These are phyloP conservation scores for Rhadinocentrus ornatus DNA, from an alignment of 2,797 vertebrate genomes.

Conservation along the genomic window DNA sequence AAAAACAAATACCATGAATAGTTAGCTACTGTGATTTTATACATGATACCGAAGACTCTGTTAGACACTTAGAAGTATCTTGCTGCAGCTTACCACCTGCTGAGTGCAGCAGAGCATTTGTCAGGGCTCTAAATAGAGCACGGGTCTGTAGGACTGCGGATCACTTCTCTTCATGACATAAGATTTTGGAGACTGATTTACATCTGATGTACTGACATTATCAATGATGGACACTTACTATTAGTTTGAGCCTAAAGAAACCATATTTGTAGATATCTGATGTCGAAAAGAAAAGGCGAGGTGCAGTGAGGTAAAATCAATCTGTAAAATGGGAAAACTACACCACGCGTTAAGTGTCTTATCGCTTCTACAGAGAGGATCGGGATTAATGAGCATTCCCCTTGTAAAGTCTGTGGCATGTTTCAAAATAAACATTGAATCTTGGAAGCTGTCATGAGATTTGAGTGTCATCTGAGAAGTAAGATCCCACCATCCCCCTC, in stretches of 20 bases:
- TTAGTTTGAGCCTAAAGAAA: neutral
- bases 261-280: neutral
- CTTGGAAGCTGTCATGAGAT: conserved; percentile 73
- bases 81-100: conserved; percentile 61
- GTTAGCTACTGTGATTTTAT: conserved; percentile 29
- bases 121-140: conserved; percentile 77
- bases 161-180: conserved; percentile 54
- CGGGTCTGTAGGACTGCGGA: conserved; percentile 41
- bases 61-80: conserved; percentile 1
- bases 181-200: conserved; percentile 52
- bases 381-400: conserved; percentile 33
- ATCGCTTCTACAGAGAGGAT: conserved; percentile 35
- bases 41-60: conserved; percentile 17
- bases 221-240: neutral
- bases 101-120: conserved; percentile 66
- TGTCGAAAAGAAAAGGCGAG: neutral
- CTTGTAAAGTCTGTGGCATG: conserved; percentile 63
- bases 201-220: conserved; percentile 30
- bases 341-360: conserved; percentile 10
- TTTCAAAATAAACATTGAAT: conserved; percentile 78
- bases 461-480: conserved; percentile 74
- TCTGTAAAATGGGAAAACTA: neutral
- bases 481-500: conserved; percentile 15
- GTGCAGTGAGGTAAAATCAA: neutral
- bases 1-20: conserved; percentile 8